phyloP scores from a whole-genome alignment of 2,113 vertebrate genomes.

The Galeopterus variegatus region DNA sequence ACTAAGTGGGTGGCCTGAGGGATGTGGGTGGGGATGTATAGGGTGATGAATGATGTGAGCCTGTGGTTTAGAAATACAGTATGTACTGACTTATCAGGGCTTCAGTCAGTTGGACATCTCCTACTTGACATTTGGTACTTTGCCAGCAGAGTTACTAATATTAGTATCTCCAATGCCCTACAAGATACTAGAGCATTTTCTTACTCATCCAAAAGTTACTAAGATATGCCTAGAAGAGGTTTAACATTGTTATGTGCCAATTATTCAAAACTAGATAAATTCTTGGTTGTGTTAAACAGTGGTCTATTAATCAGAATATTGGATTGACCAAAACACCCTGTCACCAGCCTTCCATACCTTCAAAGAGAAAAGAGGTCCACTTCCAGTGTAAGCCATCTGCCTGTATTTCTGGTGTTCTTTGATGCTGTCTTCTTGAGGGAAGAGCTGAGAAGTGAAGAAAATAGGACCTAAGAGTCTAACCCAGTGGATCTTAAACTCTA shows the following conservation, averaged over 20 bases:
- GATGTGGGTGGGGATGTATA: not conserved
- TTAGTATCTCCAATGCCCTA: not conserved
- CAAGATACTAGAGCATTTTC: slow-evolving; percentile 31
- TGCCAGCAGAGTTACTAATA: slow-evolving; percentile 43
- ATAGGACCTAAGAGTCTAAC: not conserved
- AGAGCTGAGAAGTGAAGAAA: not conserved
- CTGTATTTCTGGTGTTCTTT: not conserved
- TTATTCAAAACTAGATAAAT: slow-evolving; percentile 30
- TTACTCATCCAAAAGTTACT: slow-evolving; percentile 39
- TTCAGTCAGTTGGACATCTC: not conserved
- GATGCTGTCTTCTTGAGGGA: not conserved
- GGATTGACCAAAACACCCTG: not conserved
- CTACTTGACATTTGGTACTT: not conserved
- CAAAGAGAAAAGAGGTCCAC: not conserved
- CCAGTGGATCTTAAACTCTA: not conserved
- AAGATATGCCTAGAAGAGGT: slow-evolving; percentile 9
- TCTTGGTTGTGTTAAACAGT: not conserved
- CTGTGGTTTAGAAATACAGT: not conserved
- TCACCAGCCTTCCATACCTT: not conserved
- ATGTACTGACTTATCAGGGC: not conserved
- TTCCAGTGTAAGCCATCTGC: not conserved
- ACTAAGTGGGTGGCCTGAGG: not conserved
- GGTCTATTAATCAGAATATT: not conserved
- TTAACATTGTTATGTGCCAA: not conserved
- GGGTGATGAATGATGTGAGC: not conserved